Evolutionary conservation across 2,113 vertebrate genomes (phyloP), one percentile per base, ranked within the genome.

Genomic region (Carassius gibelio): DNA sequence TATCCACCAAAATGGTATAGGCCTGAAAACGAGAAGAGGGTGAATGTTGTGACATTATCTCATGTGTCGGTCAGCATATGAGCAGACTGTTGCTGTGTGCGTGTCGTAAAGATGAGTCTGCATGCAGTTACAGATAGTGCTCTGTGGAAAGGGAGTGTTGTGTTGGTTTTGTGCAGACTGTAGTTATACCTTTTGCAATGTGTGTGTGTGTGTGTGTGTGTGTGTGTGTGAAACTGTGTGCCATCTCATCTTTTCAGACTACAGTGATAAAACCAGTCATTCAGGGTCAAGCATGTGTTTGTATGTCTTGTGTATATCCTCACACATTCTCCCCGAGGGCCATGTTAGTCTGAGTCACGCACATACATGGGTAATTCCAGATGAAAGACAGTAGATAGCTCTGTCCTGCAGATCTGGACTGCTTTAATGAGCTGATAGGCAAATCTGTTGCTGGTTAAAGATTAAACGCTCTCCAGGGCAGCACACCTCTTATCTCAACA

Each of bases 381-480:
- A 88, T 91, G 91, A 90, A 92, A 92, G 88, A 87, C 91, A 91
- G 78, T 82, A 87, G 90, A 93, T 88, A 88, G 84, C 89, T 87
- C 66, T 88, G 84, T 89, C 88, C 88, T 86, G 78, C 48, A 48
- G 80, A n/a, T 76, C 76, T 84, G 90, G 82, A 89, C 91, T 93
- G 91, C 94, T 94, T 94, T 94, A 95, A 94, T 90, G 83, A 94
- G 93, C 93, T 93, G 94, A 95, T 94, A 92, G 93, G 92, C 93
- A 94, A 94, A 95, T 95, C 94, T 92, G 88, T 93, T 93, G 91
- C 93, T 93, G 92, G 94, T 94, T 95, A 93, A 95, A 95, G 94
- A 95, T 94, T 93, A 94, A 92, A 91, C 85, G 87, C 88, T 91
- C 88, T 87, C 92, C 78, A 89, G 91, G 92, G 90, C 93, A 91